Percentiles rank a stretch among this genome's conserved stretches.
phyloP scores from a whole-genome alignment of 2,888 invertebrate species.

The Nymphalis urticae region DNA sequence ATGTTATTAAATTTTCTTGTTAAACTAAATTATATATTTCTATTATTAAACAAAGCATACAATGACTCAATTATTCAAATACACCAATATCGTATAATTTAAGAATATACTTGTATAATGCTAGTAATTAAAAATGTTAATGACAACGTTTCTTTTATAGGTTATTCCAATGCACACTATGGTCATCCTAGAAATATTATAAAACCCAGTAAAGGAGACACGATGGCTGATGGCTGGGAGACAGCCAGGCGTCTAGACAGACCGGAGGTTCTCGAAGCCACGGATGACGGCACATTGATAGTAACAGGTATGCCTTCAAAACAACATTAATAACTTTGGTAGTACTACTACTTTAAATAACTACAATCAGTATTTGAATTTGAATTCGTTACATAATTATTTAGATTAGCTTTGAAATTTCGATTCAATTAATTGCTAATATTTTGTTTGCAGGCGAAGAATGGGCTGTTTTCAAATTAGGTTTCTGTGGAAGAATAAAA shows the following conservation, averaged over 20 bases:
- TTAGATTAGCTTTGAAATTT: neutral
- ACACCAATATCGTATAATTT: no score
- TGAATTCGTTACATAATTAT: no score
- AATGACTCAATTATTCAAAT: no score
- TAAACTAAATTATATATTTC: no score
- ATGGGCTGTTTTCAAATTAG: conserved; percentile 83
- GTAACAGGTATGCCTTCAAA: conserved; percentile 63
- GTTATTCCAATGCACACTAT: conserved; percentile 84
- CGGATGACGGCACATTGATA: conserved; percentile 79
- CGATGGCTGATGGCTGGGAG: conserved; percentile 86
- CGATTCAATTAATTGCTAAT: neutral
- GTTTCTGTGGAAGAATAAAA: conserved; percentile 73
- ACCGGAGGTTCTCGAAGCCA: conserved; percentile 79
- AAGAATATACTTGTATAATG: no score
- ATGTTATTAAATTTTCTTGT: neutral
- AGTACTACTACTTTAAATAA: no score
- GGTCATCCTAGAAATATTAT: conserved; percentile 84
- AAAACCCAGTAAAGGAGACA: conserved; percentile 71
- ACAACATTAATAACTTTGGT: no score
- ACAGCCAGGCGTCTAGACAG: conserved; percentile 83
- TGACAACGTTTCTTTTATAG: conserved; percentile 43
- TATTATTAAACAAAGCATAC: no score
- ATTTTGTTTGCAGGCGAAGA: conserved; percentile 72
- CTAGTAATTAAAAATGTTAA: no score
- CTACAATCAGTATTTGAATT: no score